Evolutionary conservation across 2,888 invertebrate genomes (phyloP), one percentile per base, ranked within the genome.

Genomic region (Drosophila helvetica): DNA sequence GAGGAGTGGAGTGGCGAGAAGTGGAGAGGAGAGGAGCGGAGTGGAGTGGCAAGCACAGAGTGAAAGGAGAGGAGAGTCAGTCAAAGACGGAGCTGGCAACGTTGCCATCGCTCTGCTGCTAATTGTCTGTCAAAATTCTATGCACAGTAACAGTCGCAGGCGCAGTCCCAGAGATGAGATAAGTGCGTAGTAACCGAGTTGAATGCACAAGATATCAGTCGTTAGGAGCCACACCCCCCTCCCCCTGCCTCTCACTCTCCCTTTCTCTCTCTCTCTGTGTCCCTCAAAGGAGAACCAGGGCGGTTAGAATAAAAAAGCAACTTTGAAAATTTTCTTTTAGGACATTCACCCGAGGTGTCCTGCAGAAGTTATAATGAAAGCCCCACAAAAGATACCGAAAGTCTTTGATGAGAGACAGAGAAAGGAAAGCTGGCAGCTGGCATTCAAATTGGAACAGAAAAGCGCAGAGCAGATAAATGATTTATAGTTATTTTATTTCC

Each of bases 51-150:
- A 30, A 38, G 15, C 4, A 7, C 6, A 38, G 38, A 38, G 38
- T 38, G n/a, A 15, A 22, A 45, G 55, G 45, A 2, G 27, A 42
- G 58, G 45, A 42, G 33, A 69, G 69, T 52, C 53, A 69, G 74
- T 54, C 55, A 64, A 58, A 74, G 71, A 67, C 51, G 72, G 43
- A 69, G 85, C 71, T 63, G 66, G 54, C 66, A 66, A 65, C 86
- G 84, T 83, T 83, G 83, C 87, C 79, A 86, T 75, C 85, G 72
- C 85, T 65, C 42, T 48, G 47, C 74, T 81, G 82, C 87, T 87
- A 83, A 87, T 83, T 83, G 83, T 85, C 85, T 84, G 87, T 77
- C 85, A 87, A 81, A 83, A 81, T 84, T 74, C 84, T 74, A 72
- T 74, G 74, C 75, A 71, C 71, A 68, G 79, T 77, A 74, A 77